Conservation (phyloP, 64 coral and sea anemone species). For the Montipora foliosa region DNA sequence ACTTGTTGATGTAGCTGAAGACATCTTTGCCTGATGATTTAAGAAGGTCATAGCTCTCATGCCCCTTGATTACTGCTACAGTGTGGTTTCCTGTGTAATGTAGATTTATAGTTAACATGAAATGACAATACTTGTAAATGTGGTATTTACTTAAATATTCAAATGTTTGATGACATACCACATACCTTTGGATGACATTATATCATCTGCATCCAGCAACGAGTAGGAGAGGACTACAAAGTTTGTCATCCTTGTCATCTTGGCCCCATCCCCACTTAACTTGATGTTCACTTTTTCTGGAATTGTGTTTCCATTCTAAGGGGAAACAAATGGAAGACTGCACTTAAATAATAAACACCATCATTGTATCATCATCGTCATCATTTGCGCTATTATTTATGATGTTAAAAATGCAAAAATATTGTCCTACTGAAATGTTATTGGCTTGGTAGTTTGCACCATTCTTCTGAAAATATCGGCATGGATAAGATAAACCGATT, state of each 20-base stretch:
- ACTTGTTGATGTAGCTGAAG: neutral
- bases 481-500: too few relatives aligned
- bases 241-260: conserved; percentile 25
- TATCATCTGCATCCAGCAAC: conserved; percentile 10
- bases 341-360: too few relatives aligned
- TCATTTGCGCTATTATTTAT: neutral
- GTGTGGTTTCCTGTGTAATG: neutral
- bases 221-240: conserved; percentile 39
- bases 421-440: neutral
- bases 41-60: neutral
- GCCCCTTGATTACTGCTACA: neutral
- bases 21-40: neutral
- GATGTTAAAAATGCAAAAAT: neutral
- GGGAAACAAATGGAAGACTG: too few relatives aligned
- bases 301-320: too few relatives aligned
- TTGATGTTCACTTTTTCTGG: neutral
- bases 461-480: too few relatives aligned
- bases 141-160: too few relatives aligned
- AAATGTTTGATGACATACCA: too few relatives aligned
- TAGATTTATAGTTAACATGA: neutral
- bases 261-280: conserved; percentile 34
- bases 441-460: too few relatives aligned
- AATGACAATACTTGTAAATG: neutral
- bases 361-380: neutral
- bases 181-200: conserved; percentile 31